Percentiles rank a stretch among this genome's conserved stretches.
These are phyloP conservation scores for Actinia tenebrosa DNA, from an alignment of 64 coral and sea anemone genomes.

Conservation along the genomic window DNA sequence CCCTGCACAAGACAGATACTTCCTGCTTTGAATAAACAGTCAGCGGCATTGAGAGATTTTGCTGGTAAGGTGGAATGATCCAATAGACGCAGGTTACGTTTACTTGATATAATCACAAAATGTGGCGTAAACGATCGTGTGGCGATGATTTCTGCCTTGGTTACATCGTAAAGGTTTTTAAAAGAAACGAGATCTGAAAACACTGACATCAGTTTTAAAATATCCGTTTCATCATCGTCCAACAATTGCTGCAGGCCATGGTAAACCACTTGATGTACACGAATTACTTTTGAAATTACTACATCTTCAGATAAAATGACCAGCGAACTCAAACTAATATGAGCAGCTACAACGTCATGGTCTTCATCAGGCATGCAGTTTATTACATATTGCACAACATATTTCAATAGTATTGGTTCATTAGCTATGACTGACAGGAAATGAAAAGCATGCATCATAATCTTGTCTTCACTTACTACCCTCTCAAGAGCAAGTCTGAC, in stretches of 20 bases:
- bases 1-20: not conserved
- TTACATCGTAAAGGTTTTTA: not conserved
- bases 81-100: not conserved
- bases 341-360: not conserved
- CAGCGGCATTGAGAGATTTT: not conserved
- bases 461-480: constrained; percentile 4
- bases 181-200: not conserved
- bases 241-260: not conserved
- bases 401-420: constrained; percentile 27
- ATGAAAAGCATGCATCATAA: constrained; percentile 36
- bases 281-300: not conserved
- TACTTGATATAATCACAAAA: not conserved
- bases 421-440: constrained; percentile 30
- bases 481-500: constrained; percentile 17
- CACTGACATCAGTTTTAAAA: not conserved
- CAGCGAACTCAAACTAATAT: constrained; percentile 6
- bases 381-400: constrained; percentile 16
- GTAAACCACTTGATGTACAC: constrained; percentile 25
- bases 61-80: not conserved
- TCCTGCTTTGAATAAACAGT: not conserved
- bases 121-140: constrained; percentile 9
- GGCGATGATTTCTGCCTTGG: not conserved
- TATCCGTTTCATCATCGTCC: not conserved
- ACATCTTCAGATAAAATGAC: not conserved
- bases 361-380: constrained; percentile 27